Base-by-base conservation (phyloP, 1,140 invertebrate genomes). In the Cherax destructor region DNA sequence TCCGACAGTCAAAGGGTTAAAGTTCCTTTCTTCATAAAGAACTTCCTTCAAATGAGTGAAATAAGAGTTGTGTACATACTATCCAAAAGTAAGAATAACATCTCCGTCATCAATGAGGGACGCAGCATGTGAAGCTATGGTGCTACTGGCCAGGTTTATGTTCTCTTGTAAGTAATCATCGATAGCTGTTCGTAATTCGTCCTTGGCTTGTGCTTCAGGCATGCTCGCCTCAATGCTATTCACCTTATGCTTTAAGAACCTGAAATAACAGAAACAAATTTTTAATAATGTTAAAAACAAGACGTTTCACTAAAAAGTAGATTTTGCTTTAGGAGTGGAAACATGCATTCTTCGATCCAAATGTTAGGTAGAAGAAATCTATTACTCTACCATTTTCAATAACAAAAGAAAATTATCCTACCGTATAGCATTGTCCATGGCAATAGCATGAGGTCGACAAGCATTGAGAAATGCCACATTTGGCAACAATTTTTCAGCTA, bases 391-490 rank as follows among this genome's bases (percentile, higher is more conserved):
- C 41, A 10, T 30, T 9, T 30, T 18, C 49, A 10, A 85, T 7
- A 65, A 21, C 18, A 65, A 18, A 65, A 30, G 7, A 41, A 18
- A 7, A 21, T 52, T 4, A 41, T 41, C 86, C n/a, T 56, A 92
- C 91, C 91, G 88, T 13, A 92, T 78, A 13, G 91, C 91, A 80
- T 92, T 92, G 47, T 92, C 86, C 85, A 92, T 88, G 72, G 91
- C 86, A 65, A 88, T 79, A 47, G 86, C 81, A 30, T 85, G 76
- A 24, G 91, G 86, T 30, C 91, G 80, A 72, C 91, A 92, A 18
- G 86, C 86, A 84, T 84, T 59, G 47, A 92, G 76, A 52, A 88
- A 88, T 41, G 86, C 83, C 56, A 92, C 83, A 74, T 92, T 92
- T 16, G 91, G 81, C 11, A 77, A 21, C 16, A 92, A 49, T 78